A percentile compares a stretch with the other conserved stretches of the same genome.
Evolutionary conservation across 2,113 vertebrate genomes (phyloP).

Genomic region (Pachycephala philippinensis): DNA sequence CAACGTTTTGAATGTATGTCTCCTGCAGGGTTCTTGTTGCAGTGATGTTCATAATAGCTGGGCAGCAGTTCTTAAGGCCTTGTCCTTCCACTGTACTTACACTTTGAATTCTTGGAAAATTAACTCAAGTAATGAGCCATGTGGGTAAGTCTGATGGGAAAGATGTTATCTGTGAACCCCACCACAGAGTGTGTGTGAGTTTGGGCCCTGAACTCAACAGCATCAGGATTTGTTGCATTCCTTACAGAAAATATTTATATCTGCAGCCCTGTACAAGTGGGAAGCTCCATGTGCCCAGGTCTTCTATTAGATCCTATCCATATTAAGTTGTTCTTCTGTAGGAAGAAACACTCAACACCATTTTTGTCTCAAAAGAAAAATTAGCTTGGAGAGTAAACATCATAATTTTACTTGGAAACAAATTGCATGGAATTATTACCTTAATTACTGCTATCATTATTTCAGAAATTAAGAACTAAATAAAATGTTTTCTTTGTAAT

Average conservation of each 20-base stretch:
- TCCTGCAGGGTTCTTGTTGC: background rate
- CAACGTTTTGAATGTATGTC: background rate
- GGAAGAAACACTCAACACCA: background rate
- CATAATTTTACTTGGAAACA: conserved; percentile 4
- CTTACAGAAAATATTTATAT: background rate
- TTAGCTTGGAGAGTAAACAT: background rate
- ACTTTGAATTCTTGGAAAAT: background rate
- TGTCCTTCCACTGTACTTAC: background rate
- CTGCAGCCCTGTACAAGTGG: background rate
- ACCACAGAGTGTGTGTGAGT: background rate
- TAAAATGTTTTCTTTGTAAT: background rate
- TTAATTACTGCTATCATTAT: conserved; percentile 1
- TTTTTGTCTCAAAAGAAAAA: background rate
- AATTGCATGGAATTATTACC: background rate
- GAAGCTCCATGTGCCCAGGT: background rate
- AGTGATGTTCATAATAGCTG: background rate
- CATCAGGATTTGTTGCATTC: background rate
- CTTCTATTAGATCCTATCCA: background rate
- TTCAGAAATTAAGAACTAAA: background rate
- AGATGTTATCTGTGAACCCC: background rate
- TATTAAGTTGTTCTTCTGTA: background rate
- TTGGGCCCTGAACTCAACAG: background rate
- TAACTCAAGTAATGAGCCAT: background rate
- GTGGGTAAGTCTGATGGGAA: background rate
- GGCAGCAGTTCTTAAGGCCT: background rate